Percentiles rank a stretch among this genome's conserved stretches.
These are phyloP conservation scores for Mya arenaria DNA, from an alignment of 1,140 invertebrate genomes.

Conservation along the genomic window DNA sequence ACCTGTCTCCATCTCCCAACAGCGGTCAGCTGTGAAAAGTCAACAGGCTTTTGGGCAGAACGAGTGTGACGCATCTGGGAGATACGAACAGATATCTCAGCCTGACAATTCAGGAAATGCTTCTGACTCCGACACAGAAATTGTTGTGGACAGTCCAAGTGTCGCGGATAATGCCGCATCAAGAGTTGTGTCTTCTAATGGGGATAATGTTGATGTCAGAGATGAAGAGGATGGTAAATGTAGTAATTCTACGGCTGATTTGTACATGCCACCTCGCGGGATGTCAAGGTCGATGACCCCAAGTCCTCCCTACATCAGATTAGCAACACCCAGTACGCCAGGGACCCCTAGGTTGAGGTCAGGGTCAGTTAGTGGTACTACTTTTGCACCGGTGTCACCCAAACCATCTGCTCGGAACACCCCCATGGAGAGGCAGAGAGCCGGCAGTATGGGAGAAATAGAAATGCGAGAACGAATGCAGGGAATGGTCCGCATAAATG, in stretches of 20 bases:
- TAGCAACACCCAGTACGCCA: conserved; percentile 44
- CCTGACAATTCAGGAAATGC: background rate
- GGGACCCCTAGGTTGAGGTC: conserved; percentile 39
- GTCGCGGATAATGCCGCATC: background rate
- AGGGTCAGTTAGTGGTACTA: conserved; percentile 47
- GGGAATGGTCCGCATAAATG: conserved; percentile 39
- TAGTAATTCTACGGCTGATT: background rate
- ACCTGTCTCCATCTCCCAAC: background rate
- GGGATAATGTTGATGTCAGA: background rate
- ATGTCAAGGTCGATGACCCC: conserved; percentile 39
- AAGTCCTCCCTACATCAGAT: conserved; percentile 23
- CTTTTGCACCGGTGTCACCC: conserved; percentile 33
- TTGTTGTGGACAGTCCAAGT: conserved; percentile 37
- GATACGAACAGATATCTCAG: background rate
- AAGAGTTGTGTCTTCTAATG: background rate
- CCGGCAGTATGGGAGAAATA: conserved; percentile 49
- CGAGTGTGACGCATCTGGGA: conserved; percentile 20
- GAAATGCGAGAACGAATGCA: conserved; percentile 40
- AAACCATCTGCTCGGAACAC: conserved; percentile 11
- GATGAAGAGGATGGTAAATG: background rate
- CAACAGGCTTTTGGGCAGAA: background rate
- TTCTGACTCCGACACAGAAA: conserved; percentile 37
- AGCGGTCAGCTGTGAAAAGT: background rate
- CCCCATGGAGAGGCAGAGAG: conserved; percentile 39
- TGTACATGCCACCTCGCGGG: background rate